Percentiles rank a stretch among this genome's conserved stretches.
Evolutionary conservation across 2,113 vertebrate species (phyloP).

Genomic region (Chlorocebus sabaeus): DNA sequence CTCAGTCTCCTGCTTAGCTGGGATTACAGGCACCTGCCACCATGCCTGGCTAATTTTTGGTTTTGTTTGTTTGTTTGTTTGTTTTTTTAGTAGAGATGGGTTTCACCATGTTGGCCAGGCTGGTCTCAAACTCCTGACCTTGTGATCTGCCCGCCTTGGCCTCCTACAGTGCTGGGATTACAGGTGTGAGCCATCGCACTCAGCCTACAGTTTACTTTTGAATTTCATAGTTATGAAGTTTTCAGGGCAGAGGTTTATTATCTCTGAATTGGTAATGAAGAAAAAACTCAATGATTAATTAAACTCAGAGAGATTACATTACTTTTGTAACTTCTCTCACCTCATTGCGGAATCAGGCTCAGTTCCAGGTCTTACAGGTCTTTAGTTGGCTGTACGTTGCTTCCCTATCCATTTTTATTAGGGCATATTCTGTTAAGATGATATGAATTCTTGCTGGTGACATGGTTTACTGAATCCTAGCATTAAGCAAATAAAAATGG

Average conservation of each 20-base stretch:
- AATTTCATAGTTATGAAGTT: background rate
- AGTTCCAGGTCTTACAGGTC: background rate
- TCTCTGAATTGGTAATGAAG: background rate
- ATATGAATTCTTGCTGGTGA: background rate
- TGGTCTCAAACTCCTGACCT: no score
- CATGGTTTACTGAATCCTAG: background rate
- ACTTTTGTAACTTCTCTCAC: background rate
- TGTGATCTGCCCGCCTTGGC: no score
- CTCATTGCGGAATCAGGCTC: background rate
- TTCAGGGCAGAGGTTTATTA: background rate
- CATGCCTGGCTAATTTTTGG: no score
- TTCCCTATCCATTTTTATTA: background rate
- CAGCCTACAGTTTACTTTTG: background rate
- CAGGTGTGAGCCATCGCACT: no score
- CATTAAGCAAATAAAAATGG: background rate
- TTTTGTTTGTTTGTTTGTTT: no score
- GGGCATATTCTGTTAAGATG: background rate
- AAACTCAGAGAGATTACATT: background rate
- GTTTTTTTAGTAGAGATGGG: no score
- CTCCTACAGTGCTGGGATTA: no score
- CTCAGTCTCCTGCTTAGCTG: no score
- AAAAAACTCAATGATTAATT: background rate
- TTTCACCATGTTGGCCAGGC: no score
- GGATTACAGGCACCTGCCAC: no score
- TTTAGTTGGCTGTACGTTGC: background rate